Percentiles rank a stretch among this genome's conserved stretches.
Conservation (phyloP, 2,113 vertebrate species). For the Psilopogon haemacephalus region DNA sequence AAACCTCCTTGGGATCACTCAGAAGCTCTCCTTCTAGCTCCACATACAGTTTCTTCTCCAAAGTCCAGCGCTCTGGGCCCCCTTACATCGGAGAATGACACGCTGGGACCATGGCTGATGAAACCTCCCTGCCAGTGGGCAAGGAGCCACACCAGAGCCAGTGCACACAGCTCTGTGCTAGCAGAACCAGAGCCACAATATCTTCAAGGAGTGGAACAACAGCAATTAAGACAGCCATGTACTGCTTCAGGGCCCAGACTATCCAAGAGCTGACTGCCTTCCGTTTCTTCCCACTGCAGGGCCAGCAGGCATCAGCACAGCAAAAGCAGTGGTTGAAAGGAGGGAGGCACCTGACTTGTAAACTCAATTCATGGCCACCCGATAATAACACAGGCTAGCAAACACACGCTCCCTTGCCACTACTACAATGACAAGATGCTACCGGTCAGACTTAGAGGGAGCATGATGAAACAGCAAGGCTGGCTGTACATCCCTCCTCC, state of each 20-base stretch:
- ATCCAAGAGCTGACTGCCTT: background rate
- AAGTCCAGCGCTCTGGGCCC: background rate
- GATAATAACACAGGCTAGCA: background rate
- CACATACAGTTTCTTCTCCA: background rate
- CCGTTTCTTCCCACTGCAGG: background rate
- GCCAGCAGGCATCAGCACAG: background rate
- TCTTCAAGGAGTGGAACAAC: constrained; percentile 2
- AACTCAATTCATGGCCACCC: constrained; percentile 14
- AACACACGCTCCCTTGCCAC: background rate
- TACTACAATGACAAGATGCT: background rate
- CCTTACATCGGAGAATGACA: background rate
- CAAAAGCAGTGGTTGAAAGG: background rate
- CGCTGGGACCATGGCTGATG: rapidly evolving
- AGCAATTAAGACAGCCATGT: constrained; percentile 5
- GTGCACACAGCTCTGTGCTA: rapidly evolving
- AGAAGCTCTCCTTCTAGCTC: background rate
- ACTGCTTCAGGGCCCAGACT: background rate
- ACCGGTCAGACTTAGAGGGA: background rate
- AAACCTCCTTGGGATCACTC: background rate
- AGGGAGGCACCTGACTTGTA: constrained; percentile 6
- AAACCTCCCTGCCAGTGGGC: background rate
- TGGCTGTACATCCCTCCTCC: background rate
- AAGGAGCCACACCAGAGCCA: rapidly evolving
- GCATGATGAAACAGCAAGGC: constrained; percentile 17
- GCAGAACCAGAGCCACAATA: background rate